Base-by-base conservation (phyloP, 2,888 invertebrate genomes). In the Ephialtes manifestator region DNA sequence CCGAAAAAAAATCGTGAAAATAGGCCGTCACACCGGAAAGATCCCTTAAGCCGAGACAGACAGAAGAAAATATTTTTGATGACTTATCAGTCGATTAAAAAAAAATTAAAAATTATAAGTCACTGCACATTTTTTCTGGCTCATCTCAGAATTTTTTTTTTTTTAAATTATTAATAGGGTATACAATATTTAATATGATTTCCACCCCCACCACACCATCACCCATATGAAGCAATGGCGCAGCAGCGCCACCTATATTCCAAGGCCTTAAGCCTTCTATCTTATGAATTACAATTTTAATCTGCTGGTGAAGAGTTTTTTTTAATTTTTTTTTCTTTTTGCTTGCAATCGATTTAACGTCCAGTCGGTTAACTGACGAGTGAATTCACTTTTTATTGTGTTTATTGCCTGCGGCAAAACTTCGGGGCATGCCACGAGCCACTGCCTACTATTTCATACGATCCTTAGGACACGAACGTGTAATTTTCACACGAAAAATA, bases 211-310 rank as follows among this genome's bases (percentile, higher is more conserved):
- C 35, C n/a, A 18, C 35, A 35, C 35, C 63, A 10, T 35, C 63
- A 39, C 63, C 35, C 65, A 20, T 65, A 39, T 20, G 65, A 35
- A 65, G 39, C 65, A 65, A 39, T 39, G 65, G 3, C 10, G 39
- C 18, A 65, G 35, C 65, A 20, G 11, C 20, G 39, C 10, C 18
- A 39, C 18, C 20, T 18, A 35, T 63, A 35, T 7, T 15, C 1
- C 2, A 10, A 18, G 39, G 8, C 63, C 43, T 39, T 18, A 20
- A 63, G 10, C 60, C 60, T 35, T 7, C 20, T 43, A 39, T 13
- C 10, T 65, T 18, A 65, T 18, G 60, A 28, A 28, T 28, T 13
- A 60, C 31, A 15, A 60, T 31, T 15, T 15, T 0, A 60, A 28
- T 2, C 4, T 31, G 28, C 15, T 60, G 0, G 13, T 13, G 15